Conservation (phyloP, 2,797 vertebrate species). For the Gastrophryne carolinensis region DNA sequence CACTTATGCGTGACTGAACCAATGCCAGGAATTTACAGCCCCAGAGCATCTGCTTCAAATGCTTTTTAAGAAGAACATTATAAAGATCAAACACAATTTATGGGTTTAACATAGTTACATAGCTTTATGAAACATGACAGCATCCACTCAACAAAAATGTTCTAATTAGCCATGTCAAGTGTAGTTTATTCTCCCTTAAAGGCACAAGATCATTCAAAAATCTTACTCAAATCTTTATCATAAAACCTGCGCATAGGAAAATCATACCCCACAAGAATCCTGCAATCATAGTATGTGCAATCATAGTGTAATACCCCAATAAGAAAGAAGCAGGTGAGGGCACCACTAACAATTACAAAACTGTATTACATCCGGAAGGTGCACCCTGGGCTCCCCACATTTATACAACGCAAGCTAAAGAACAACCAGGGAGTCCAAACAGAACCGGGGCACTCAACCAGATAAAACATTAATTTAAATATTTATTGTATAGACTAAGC, state of each 20-base stretch:
- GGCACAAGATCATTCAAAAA: not conserved
- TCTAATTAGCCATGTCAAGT: not conserved
- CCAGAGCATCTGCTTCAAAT: slow-evolving; percentile 31
- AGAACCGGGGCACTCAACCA: no score
- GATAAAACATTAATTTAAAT: no score
- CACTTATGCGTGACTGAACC: slow-evolving; percentile 33
- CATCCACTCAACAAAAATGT: slow-evolving; percentile 25
- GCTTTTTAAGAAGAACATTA: slow-evolving; percentile 38
- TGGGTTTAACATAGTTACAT: slow-evolving; percentile 41
- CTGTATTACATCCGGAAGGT: no score
- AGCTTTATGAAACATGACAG: slow-evolving; percentile 43
- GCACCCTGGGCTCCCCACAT: no score
- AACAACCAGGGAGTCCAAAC: no score
- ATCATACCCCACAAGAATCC: not conserved
- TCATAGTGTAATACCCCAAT: no score
- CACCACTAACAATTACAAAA: no score
- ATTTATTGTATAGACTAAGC: no score
- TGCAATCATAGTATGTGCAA: not conserved
- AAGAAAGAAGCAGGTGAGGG: no score
- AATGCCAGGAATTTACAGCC: slow-evolving; percentile 49
- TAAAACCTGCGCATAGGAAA: slow-evolving; percentile 11
- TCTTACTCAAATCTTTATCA: slow-evolving; percentile 7
- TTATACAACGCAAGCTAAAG: no score
- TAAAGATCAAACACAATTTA: slow-evolving; percentile 37
- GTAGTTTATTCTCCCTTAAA: not conserved